Evolutionary conservation across 2,888 invertebrate genomes (phyloP).

Genomic region (Eupeodes latifasciatus): DNA sequence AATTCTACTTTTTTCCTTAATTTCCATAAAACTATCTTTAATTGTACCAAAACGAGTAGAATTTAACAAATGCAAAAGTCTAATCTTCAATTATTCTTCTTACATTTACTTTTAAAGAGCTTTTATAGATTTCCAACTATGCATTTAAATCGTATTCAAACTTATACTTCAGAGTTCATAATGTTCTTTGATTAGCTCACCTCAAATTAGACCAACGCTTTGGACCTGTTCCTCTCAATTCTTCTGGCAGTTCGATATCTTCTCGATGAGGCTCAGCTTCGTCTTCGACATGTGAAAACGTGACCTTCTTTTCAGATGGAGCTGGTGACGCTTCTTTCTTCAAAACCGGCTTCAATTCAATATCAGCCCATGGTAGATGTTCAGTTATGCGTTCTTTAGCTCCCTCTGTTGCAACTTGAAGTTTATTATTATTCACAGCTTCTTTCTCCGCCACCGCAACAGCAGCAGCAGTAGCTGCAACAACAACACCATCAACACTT

Average conservation of each 20-base stretch:
- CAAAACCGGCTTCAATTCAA: conserved; percentile 81
- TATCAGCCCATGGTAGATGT: conserved; percentile 72
- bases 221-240: conserved; percentile 80
- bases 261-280: conserved; percentile 82
- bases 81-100: too few species aligned
- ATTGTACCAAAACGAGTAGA: too few species aligned
- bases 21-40: too few species aligned
- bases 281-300: conserved; percentile 85
- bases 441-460: conserved; percentile 57
- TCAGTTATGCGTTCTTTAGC: conserved; percentile 29
- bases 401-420: conserved; percentile 64
- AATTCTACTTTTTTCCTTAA: too few species aligned
- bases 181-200: conserved; percentile 81
- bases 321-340: conserved; percentile 84
- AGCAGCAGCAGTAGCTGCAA: conserved; percentile 51
- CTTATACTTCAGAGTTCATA: neutral
- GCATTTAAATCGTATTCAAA: too few species aligned
- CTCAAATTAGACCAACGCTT: conserved; percentile 84
- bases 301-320: conserved; percentile 84
- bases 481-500: conserved; percentile 65
- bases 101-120: too few species aligned
- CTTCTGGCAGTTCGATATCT: conserved; percentile 83
- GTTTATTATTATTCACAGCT: conserved; percentile 22
- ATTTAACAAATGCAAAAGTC: too few species aligned
- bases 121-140: too few species aligned